Percentiles rank a stretch among this genome's conserved stretches.
phyloP scores from a whole-genome alignment of 1,140 invertebrate genomes.

The Drosophila oshimai region DNA sequence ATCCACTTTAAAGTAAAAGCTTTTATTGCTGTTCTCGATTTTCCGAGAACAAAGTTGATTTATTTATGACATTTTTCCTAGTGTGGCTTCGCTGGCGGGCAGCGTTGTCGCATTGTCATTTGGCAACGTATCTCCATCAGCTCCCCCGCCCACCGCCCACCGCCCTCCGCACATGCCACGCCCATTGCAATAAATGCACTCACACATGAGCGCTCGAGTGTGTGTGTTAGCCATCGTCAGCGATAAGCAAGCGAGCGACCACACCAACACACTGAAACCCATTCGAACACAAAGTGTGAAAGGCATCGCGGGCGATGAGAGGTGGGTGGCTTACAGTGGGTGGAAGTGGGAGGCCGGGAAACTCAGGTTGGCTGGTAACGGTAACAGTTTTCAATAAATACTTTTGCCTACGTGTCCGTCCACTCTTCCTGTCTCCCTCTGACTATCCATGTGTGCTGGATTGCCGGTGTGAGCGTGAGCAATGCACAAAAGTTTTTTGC shows the following conservation, averaged over 20 bases:
- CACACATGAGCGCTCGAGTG: conserved; percentile 6
- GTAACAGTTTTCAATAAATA: conserved; percentile 80
- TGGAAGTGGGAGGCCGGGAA: neutral
- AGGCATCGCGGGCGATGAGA: conserved; percentile 37
- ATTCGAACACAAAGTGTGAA: conserved; percentile 48
- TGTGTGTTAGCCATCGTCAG: conserved; percentile 23
- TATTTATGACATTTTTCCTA: conserved; percentile 22
- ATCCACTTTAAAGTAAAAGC: neutral
- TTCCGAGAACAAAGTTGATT: conserved; percentile 3
- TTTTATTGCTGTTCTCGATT: conserved; percentile 15
- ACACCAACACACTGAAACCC: conserved; percentile 34
- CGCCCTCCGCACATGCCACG: neutral
- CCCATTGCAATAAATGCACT: conserved; percentile 10
- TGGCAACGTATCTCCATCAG: conserved; percentile 36
- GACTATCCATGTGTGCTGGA: conserved; percentile 27
- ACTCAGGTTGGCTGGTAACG: conserved; percentile 67
- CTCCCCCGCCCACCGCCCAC: neutral
- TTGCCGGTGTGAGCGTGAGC: conserved; percentile 29
- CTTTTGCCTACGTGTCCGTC: conserved; percentile 56
- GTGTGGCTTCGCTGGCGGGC: conserved; percentile 31
- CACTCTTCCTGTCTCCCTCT: conserved; percentile 3
- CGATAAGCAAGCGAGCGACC: conserved; percentile 50
- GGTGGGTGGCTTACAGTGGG: neutral
- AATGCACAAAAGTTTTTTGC: conserved; percentile 66
- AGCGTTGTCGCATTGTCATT: conserved; percentile 71